Conservation (phyloP, 2,113 vertebrate species). For the Pelodiscus sinensis region DNA sequence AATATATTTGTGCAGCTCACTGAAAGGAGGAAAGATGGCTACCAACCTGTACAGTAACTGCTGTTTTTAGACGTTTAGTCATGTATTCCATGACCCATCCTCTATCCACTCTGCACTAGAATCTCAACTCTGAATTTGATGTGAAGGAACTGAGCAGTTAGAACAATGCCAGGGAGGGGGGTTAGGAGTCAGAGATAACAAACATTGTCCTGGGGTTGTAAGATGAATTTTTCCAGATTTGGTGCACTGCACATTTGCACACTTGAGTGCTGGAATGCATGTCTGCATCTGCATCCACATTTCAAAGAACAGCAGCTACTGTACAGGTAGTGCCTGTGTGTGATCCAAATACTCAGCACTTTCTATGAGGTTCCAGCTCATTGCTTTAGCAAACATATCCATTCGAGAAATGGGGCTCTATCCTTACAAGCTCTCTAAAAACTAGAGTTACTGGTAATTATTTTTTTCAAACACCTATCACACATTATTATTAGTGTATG, state of each 20-base stretch:
- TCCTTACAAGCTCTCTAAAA: neutral
- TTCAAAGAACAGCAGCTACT: neutral
- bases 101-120: neutral
- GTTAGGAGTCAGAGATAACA: neutral
- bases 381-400: neutral
- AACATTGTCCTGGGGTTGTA: neutral
- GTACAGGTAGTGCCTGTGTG: neutral
- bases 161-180: neutral
- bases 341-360: neutral
- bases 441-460: neutral
- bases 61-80: neutral
- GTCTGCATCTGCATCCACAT: neutral
- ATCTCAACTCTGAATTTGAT: neutral
- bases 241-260: neutral
- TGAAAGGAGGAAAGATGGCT: neutral
- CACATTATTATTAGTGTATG: neutral
- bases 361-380: neutral
- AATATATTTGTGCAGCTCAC: neutral
- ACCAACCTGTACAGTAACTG: neutral
- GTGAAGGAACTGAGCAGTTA: neutral
- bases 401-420: neutral
- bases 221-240: neutral
- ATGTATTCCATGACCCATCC: neutral
- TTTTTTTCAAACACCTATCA: neutral
- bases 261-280: neutral